Base-by-base conservation (phyloP, 2,888 invertebrate species). In the Dolichomitus sp. region DNA sequence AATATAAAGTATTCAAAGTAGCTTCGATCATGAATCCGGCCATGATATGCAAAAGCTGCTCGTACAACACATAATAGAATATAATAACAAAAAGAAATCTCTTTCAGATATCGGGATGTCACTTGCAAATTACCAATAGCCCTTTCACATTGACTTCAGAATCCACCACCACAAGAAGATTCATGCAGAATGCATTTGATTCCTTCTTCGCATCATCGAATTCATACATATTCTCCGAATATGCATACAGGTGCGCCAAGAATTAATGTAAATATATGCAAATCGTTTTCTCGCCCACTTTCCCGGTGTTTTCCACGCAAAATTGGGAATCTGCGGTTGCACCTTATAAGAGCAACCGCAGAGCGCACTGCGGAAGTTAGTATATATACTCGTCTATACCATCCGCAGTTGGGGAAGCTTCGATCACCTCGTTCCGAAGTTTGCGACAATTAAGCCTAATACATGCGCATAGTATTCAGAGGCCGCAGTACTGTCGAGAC, bases 371-470 rank as follows among this genome's bases (percentile, higher is more conserved):
- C 23, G 75, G 48, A 79, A 78, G 66, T 82, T 59, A 76, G 70
- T 57, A 37, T 54, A 70, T 80, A 61, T 79, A 76, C 23, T 57
- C 17, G 9, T 69, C 59, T 78, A 66, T 70, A 75, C 37, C 69
- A 30, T 57, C 42, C 70, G 23, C 59, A 80, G 65, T 17, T 30
- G 63, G 33, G 50, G 52, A 27, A 59, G 65, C 72, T 79, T 81
- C 75, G 82, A 83, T 83, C 80, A 61, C 57, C 66, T 63, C 65
- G 68, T 80, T 80, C 59, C 52, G 70, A 75, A 83, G 70, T 83
- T 80, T 76, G 75, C 72, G 61, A 79, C 82, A 82, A 79, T 79
- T 82, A 79, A 82, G 65, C 61, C 75, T 80, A 80, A 82, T 80
- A 79, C 82, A 82, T 79, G 79, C 74, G 75, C 82, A 79, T 79